Conservation (phyloP, 2,113 vertebrate genomes). For the Lamprologus ornatipinnis region DNA sequence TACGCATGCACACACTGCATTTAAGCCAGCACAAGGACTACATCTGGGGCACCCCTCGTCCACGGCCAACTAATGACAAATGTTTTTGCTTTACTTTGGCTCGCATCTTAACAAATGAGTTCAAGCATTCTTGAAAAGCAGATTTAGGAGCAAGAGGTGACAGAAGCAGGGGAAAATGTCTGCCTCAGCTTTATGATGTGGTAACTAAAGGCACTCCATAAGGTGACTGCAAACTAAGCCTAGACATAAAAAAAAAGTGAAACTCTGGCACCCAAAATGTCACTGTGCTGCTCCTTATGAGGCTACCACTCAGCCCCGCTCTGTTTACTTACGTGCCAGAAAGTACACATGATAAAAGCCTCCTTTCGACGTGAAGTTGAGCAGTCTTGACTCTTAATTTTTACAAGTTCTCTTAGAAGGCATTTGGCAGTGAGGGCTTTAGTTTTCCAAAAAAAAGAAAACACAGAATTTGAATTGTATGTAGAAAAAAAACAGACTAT, state of each 20-base stretch:
- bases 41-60: conserved; percentile 46
- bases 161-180: conserved; percentile 67
- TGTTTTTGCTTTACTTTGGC: conserved; percentile 66
- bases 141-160: conserved; percentile 85
- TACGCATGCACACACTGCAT: not conserved
- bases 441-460: not conserved
- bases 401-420: conserved; percentile 35
- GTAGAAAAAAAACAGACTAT: conserved; percentile 1
- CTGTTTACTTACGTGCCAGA: conserved; percentile 55
- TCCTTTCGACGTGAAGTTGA: conserved; percentile 32
- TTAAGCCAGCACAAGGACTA: conserved; percentile 34
- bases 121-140: conserved; percentile 79
- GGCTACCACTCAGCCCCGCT: not conserved
- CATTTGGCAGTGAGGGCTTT: conserved; percentile 26
- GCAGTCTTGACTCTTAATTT: conserved; percentile 38
- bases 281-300: conserved; percentile 37
- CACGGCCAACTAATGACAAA: conserved; percentile 51
- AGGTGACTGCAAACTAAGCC: conserved; percentile 65
- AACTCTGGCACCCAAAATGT: conserved; percentile 46
- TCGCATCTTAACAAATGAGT: conserved; percentile 70
- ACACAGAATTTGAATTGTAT: not conserved
- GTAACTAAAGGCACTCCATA: conserved; percentile 74
- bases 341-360: conserved; percentile 58
- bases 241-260: conserved; percentile 21
- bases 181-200: conserved; percentile 71